A percentile compares a stretch with the other conserved stretches of the same genome.
Conservation (phyloP, 1,140 invertebrate species). For the Nasonia vitripennis region DNA sequence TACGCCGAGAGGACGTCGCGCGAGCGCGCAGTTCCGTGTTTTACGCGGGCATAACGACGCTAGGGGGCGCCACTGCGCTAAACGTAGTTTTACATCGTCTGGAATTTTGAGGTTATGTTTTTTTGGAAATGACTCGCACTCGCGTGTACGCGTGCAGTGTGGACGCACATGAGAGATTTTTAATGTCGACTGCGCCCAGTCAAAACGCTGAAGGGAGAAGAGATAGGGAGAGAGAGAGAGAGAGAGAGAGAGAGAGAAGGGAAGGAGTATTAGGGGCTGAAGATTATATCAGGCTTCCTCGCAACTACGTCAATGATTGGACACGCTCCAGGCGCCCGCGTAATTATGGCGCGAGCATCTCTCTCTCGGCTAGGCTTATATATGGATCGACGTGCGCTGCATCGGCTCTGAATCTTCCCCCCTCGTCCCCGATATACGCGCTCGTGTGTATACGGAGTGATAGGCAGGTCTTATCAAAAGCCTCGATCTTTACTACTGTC, state of each 20-base stretch:
- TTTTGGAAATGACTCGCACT: too few species aligned
- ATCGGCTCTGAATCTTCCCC: slow-evolving; percentile 30
- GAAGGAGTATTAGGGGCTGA: neutral
- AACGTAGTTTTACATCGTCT: neutral
- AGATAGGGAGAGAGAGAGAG: slow-evolving; percentile 12
- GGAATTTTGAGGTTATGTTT: too few species aligned
- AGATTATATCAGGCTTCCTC: slow-evolving; percentile 24
- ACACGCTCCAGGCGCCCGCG: slow-evolving; percentile 27
- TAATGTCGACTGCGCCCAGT: neutral
- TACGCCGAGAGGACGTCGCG: neutral
- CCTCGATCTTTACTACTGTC: neutral
- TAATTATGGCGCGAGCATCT: slow-evolving; percentile 42
- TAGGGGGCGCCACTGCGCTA: slow-evolving; percentile 31
- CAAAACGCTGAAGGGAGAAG: neutral
- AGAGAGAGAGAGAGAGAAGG: neutral
- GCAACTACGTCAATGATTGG: slow-evolving; percentile 25
- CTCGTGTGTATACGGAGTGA: too few species aligned
- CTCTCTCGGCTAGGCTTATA: slow-evolving; percentile 30
- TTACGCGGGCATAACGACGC: slow-evolving; percentile 22
- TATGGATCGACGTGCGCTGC: slow-evolving; percentile 37
- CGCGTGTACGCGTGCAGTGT: too few species aligned
- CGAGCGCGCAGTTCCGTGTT: neutral
- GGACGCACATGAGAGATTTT: neutral
- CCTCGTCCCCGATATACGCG: neutral
- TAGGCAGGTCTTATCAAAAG: neutral